A percentile compares a stretch with the other conserved stretches of the same genome.
Conservation (phyloP, 1,140 invertebrate genomes). For the Pseudomyrmex cubaensis region DNA sequence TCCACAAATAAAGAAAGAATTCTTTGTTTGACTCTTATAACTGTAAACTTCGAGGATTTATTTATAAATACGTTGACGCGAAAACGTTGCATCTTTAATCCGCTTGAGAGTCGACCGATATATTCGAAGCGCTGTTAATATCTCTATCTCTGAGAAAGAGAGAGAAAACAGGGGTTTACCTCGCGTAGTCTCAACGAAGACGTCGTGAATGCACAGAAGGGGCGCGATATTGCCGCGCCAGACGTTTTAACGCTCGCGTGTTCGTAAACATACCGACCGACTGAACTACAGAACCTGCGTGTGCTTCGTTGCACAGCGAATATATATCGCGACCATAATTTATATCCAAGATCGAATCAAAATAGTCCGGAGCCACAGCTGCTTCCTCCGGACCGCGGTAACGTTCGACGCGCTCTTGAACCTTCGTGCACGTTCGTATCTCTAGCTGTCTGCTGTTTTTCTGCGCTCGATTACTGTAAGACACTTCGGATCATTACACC, state of each 20-base stretch:
- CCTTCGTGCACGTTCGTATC: slow-evolving; percentile 28
- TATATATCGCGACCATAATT: slow-evolving; percentile 71
- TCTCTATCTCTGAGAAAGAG: too few species aligned
- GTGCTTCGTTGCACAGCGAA: slow-evolving; percentile 46
- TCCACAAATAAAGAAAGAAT: slow-evolving; percentile 4
- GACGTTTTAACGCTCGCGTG: slow-evolving; percentile 53
- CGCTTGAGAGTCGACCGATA: neutral
- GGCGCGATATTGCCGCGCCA: slow-evolving; percentile 55
- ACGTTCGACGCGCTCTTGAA: slow-evolving; percentile 66
- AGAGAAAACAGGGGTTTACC: neutral
- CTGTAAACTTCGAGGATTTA: neutral
- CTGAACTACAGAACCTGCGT: slow-evolving; percentile 38
- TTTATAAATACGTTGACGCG: neutral
- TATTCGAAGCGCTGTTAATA: slow-evolving; percentile 14
- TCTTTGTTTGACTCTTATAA: neutral
- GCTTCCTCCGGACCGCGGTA: slow-evolving; percentile 55
- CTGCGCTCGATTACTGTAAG: too few species aligned
- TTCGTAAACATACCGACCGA: slow-evolving; percentile 68
- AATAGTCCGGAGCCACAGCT: slow-evolving; percentile 63
- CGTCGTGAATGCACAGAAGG: slow-evolving; percentile 18
- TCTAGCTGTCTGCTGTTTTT: neutral
- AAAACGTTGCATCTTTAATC: slow-evolving; percentile 16
- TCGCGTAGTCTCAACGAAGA: slow-evolving; percentile 17
- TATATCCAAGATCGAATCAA: slow-evolving; percentile 64
- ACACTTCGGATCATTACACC: too few species aligned